Evolutionary conservation across 2,113 vertebrate species (phyloP).

Genomic region (Pteronura brasiliensis): DNA sequence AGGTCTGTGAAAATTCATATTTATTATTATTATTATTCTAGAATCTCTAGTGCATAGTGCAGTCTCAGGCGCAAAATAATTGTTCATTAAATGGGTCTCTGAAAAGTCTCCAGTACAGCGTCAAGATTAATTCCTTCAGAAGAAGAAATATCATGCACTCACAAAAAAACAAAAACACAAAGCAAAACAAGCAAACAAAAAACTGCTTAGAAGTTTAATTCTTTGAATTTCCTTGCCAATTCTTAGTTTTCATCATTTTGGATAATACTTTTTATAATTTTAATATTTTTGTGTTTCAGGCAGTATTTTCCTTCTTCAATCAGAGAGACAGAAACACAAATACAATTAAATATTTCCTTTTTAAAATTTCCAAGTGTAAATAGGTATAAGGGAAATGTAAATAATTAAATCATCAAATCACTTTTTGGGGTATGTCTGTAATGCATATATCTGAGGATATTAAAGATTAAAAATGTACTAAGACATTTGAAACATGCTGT

Average conservation of each 20-base stretch:
- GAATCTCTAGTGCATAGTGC: not conserved
- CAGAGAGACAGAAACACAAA: not conserved
- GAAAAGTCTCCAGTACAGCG: not conserved
- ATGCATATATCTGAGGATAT: not conserved
- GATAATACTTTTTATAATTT: conserved; percentile 3
- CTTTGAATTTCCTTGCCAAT: not conserved
- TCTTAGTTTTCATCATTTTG: not conserved
- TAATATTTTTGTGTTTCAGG: not conserved
- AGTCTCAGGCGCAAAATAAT: not conserved
- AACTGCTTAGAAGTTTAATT: not conserved
- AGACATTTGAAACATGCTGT: not conserved
- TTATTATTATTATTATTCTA: not conserved
- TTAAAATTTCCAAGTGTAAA: conserved; percentile 11
- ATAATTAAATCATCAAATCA: conserved; percentile 20
- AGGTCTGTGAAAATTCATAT: not conserved
- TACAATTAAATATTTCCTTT: conserved; percentile 39
- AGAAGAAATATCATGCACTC: not conserved
- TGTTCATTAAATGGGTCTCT: not conserved
- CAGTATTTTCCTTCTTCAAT: not conserved
- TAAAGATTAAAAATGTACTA: conserved; percentile 21
- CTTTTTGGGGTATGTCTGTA: not conserved
- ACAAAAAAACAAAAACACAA: not conserved
- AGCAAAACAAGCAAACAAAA: not conserved
- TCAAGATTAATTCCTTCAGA: not conserved
- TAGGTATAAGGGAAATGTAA: not conserved